Percentiles rank a stretch among this genome's conserved stretches.
Evolutionary conservation across 2,113 vertebrate genomes (phyloP).

Genomic region (Pseudorectes ferrugineus): DNA sequence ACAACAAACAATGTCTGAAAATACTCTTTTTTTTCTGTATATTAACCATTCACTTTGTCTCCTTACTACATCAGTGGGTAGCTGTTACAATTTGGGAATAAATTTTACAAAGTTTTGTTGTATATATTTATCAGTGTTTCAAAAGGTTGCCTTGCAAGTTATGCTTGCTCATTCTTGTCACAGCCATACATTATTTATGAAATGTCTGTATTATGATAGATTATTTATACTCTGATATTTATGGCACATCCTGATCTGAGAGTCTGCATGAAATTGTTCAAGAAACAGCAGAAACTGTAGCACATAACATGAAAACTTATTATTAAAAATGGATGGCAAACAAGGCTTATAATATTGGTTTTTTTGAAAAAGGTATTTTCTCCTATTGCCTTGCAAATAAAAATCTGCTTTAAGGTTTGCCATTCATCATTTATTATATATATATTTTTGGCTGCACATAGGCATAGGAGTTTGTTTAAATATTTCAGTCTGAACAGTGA

Average conservation of each 20-base stretch:
- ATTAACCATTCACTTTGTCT: neutral
- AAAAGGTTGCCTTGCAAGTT: conserved; percentile 6
- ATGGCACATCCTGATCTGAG: conserved; percentile 36
- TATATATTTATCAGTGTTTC: neutral
- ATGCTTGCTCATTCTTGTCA: neutral
- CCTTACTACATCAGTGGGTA: neutral
- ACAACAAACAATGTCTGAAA: neutral
- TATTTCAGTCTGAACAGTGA: neutral
- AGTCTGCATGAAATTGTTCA: neutral
- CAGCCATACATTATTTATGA: conserved; percentile 40
- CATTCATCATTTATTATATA: neutral
- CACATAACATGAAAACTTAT: neutral
- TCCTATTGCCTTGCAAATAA: neutral
- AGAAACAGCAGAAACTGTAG: neutral
- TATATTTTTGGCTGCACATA: neutral
- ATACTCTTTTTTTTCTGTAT: neutral
- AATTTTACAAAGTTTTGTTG: conserved; percentile 8
- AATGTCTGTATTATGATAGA: conserved; percentile 21
- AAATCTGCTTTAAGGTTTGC: neutral
- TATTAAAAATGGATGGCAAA: neutral
- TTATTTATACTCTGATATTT: conserved; percentile 55
- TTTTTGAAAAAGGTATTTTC: neutral
- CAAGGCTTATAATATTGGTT: neutral
- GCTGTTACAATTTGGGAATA: neutral
- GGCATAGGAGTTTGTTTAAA: neutral